Evolutionary conservation across 30 jellyfish, hydroid and myxozoan species (phyloP).

Genomic region (Mastigias papua): DNA sequence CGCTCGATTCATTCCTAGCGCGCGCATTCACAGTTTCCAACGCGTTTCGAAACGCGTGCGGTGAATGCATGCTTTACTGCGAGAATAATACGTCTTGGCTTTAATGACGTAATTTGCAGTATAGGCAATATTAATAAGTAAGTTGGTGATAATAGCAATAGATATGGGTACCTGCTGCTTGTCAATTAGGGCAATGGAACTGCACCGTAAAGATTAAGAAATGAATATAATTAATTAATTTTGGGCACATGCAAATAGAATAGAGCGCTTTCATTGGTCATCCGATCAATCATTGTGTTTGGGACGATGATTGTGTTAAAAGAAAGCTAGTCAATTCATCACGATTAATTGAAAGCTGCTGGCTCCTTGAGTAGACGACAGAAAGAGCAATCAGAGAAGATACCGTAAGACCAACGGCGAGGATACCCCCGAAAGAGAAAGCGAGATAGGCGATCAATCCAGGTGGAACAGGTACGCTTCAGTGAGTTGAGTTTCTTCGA

Average conservation of each 20-base stretch:
- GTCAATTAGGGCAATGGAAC: conserved; percentile 1
- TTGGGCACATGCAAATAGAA: conserved; percentile 42
- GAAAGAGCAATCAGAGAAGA: conserved; percentile 33
- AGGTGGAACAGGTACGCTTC: not conserved
- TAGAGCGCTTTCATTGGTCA: conserved; percentile 16
- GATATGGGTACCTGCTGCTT: conserved; percentile 31
- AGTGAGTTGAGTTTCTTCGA: not conserved
- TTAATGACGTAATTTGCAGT: not conserved
- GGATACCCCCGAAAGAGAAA: no score
- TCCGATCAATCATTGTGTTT: not conserved
- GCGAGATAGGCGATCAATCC: not conserved
- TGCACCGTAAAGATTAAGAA: conserved; percentile 15
- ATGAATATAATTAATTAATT: conserved; percentile 20
- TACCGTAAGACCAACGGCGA: not conserved
- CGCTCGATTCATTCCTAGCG: not conserved
- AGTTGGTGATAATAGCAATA: not conserved
- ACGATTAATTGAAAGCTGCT: conserved; percentile 13
- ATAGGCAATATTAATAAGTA: conserved; percentile 24
- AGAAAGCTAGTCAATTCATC: not conserved
- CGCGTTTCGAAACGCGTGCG: not conserved
- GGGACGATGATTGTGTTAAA: conserved; percentile 22
- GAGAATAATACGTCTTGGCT: not conserved
- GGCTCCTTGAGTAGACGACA: not conserved
- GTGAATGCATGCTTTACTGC: not conserved
- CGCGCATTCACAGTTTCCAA: not conserved